These are phyloP conservation scores for Ceryle rudis DNA, from an alignment of 2,797 vertebrate species.

Conservation along the genomic window DNA sequence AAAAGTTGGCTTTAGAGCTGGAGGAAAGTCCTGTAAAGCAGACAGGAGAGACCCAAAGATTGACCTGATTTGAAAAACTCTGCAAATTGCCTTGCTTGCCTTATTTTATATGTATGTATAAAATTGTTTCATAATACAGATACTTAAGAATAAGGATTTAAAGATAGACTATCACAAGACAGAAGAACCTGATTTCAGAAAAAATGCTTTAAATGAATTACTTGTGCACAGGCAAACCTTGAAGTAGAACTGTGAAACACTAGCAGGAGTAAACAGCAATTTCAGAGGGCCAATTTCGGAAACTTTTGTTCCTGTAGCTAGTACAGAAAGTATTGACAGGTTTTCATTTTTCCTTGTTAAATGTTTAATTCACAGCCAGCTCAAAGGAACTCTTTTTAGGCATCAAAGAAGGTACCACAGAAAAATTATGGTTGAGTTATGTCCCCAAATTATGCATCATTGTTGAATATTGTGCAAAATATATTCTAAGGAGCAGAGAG, in stretches of 20 bases:
- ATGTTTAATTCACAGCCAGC: slow-evolving; percentile 10
- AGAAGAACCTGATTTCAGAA: neutral
- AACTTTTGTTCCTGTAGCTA: neutral
- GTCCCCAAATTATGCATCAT: neutral
- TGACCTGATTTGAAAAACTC: neutral
- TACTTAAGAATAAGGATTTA: neutral
- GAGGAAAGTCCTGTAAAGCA: neutral
- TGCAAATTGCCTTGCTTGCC: neutral
- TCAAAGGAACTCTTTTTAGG: neutral
- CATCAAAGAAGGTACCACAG: slow-evolving; percentile 18
- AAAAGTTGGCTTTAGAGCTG: neutral
- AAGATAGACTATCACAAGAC: neutral
- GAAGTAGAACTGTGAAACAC: neutral
- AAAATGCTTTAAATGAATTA: neutral
- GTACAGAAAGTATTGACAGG: neutral
- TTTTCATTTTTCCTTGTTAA: slow-evolving; percentile 11
- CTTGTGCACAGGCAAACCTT: neutral
- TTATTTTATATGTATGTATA: neutral
- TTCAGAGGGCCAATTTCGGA: neutral
- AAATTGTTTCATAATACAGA: neutral
- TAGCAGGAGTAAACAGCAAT: neutral
- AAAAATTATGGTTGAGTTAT: neutral
- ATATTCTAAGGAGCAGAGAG: neutral
- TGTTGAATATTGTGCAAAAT: slow-evolving; percentile 40
- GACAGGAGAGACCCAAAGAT: neutral